A percentile compares a stretch with the other conserved stretches of the same genome.
Evolutionary conservation across 2,113 vertebrate species (phyloP).

Genomic region (Phoxinus phoxinus): DNA sequence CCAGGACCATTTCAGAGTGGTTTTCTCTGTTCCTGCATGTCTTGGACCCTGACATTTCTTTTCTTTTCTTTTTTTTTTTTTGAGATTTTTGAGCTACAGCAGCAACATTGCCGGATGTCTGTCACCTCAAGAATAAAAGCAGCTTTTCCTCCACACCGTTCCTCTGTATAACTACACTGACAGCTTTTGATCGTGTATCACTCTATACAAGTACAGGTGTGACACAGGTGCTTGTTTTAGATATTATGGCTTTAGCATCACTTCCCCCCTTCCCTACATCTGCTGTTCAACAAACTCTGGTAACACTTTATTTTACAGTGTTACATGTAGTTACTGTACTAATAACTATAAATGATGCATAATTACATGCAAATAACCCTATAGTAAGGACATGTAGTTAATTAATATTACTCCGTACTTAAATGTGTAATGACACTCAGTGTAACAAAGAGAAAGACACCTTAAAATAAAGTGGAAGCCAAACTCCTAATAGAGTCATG

Average conservation of each 20-base stretch:
- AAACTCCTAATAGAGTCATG: background rate
- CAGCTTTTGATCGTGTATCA: conserved; percentile 19
- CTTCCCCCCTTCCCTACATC: background rate
- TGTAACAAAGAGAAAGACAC: no score
- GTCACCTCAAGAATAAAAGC: conserved; percentile 45
- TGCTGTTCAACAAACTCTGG: background rate
- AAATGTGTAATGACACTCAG: no score
- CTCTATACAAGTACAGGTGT: background rate
- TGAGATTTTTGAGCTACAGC: conserved; percentile 1
- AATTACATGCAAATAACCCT: no score
- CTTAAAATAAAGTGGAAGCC: no score
- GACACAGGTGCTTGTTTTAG: background rate
- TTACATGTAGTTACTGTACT: no score
- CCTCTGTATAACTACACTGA: background rate
- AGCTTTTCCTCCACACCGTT: conserved; percentile 10
- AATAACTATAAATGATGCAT: no score
- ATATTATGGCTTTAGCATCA: background rate
- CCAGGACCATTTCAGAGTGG: conserved; percentile 25
- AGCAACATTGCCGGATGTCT: background rate
- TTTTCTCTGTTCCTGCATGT: background rate
- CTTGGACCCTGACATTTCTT: background rate
- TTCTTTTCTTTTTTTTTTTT: background rate
- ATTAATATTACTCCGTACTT: no score
- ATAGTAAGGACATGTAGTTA: no score
- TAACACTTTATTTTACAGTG: no score